phyloP scores from a whole-genome alignment of 2,888 invertebrate species.

The Lissocephala sabroskyi region DNA sequence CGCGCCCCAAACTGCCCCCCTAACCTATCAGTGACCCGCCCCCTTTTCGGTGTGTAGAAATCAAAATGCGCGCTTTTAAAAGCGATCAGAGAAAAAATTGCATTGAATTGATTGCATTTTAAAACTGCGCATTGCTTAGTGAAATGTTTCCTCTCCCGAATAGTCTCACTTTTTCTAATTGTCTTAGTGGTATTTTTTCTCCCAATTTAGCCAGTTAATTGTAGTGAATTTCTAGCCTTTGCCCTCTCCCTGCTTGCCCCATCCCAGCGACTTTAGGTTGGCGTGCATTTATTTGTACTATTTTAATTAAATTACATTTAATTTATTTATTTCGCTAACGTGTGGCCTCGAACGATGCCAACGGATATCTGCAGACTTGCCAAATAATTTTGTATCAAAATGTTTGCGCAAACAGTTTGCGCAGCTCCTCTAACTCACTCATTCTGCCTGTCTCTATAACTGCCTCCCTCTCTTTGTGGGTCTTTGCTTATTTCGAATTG shows the following conservation, averaged over 20 bases:
- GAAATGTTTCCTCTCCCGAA: conserved; percentile 24
- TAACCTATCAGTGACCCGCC: too few relatives aligned
- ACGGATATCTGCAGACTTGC: conserved; percentile 33
- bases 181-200: not conserved
- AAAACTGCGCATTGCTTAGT: conserved; percentile 63
- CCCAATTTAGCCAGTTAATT: not conserved
- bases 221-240: conserved; percentile 22
- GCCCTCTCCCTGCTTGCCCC: too few relatives aligned
- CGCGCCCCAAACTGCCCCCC: too few relatives aligned
- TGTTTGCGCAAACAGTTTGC: conserved; percentile 54
- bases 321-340: conserved; percentile 33
- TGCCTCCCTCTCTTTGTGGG: too few relatives aligned
- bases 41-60: not conserved
- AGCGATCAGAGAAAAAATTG: conserved; percentile 33
- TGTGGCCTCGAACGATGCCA: conserved; percentile 14
- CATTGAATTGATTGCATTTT: conserved; percentile 55
- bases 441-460: conserved; percentile 11
- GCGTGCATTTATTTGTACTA: conserved; percentile 55
- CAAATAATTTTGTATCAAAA: conserved; percentile 70
- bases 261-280: conserved; percentile 11
- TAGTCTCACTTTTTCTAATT: conserved; percentile 12
- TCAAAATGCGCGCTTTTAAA: conserved; percentile 65
- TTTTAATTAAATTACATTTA: conserved; percentile 28
- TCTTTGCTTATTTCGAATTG: not conserved
- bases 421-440: conserved; percentile 24